Percentiles rank a stretch among this genome's conserved stretches.
phyloP scores from a whole-genome alignment of 2,888 invertebrate genomes.

The Leptothorax acervorum region DNA sequence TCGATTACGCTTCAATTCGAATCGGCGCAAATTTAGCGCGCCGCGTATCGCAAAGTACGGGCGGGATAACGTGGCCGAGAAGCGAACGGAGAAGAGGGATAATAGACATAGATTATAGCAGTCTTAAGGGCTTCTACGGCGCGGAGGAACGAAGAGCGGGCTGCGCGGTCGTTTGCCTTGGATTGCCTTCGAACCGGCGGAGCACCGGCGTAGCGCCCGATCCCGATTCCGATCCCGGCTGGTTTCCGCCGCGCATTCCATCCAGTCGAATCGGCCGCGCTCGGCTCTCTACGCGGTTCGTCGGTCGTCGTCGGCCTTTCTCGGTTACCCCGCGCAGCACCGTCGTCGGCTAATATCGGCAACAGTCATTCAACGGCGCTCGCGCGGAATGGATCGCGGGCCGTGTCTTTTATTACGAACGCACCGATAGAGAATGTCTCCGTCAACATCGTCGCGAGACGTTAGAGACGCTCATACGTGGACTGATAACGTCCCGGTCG shows the following conservation, averaged over 20 bases:
- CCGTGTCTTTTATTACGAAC: slow-evolving; percentile 56
- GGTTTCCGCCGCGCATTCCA: slow-evolving; percentile 84
- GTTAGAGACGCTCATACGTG: slow-evolving; percentile 62
- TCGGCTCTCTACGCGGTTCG: slow-evolving; percentile 62
- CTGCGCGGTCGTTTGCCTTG: slow-evolving; percentile 84
- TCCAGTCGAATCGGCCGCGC: slow-evolving; percentile 67
- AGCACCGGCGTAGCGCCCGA: slow-evolving; percentile 73
- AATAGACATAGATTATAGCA: slow-evolving; percentile 76
- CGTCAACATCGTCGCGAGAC: slow-evolving; percentile 61
- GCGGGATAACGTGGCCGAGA: slow-evolving; percentile 42
- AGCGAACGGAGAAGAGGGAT: slow-evolving; percentile 66
- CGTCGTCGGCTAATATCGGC: slow-evolving; percentile 73
- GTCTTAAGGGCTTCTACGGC: slow-evolving; percentile 67
- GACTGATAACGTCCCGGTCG: slow-evolving; percentile 42
- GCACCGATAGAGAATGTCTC: slow-evolving; percentile 62
- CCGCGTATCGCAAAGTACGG: slow-evolving; percentile 34
- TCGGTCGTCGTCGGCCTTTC: slow-evolving; percentile 47
- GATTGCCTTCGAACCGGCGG: slow-evolving; percentile 82
- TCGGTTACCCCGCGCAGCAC: slow-evolving; percentile 68
- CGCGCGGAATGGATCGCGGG: slow-evolving; percentile 76
- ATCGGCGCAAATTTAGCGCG: slow-evolving; percentile 42
- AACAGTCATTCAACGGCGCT: slow-evolving; percentile 82
- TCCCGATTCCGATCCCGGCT: slow-evolving; percentile 84
- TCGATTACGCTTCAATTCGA: slow-evolving; percentile 32
- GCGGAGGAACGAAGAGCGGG: slow-evolving; percentile 76